Evolutionary conservation across 2,113 vertebrate species (phyloP), one percentile per base, ranked within the genome.

Genomic region (Notarius quadriscutis): DNA sequence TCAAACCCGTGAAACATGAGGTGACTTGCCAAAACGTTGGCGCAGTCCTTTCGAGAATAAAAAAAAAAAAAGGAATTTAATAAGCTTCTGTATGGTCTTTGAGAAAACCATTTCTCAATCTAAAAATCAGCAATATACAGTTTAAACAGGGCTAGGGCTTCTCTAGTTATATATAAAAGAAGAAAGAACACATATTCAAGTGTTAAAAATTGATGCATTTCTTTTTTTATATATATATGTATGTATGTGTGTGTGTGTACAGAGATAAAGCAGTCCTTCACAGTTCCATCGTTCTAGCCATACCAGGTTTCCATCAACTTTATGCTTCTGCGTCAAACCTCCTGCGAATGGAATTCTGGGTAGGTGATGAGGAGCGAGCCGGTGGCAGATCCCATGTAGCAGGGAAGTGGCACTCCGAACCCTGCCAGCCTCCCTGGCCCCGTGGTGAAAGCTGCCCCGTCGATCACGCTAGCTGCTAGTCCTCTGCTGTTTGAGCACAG

Each of bases 401-500:
- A 86, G 93, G 92, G 92, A 89, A 93, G 90, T 91, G 87, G 89
- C 89, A 91, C 89, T 90, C 90, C 18, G 85, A 27, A 83, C 89
- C 88, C 79, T 90, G 84, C 91, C 91, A 84, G 94, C 94, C 94
- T 92, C 95, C 94, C 88, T 95, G 94, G 93, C 78, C 91, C 91
- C 92, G 18, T 81, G 87, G 89, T 22, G 79, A 93, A 86, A 91
- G 89, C 90, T 65, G 86, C 90, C 88, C 60, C 7, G 84, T 77
- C 60, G 20, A 81, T 79, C 88, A 86, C 90, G 96, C 95, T 97
- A 98, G 95, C 97, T 98, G 89, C 94, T 96, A 75, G 95, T 96
- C 95, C 94, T 94, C 62, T 97, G 97, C 92, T 97, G 96, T 94
- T 96, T 96, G 90, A 99, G 97, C 90, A 97, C 93, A 84, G 96